Evolutionary conservation across 2,888 invertebrate species (phyloP), one percentile per base, ranked within the genome.

Genomic region (Tipula helvola): DNA sequence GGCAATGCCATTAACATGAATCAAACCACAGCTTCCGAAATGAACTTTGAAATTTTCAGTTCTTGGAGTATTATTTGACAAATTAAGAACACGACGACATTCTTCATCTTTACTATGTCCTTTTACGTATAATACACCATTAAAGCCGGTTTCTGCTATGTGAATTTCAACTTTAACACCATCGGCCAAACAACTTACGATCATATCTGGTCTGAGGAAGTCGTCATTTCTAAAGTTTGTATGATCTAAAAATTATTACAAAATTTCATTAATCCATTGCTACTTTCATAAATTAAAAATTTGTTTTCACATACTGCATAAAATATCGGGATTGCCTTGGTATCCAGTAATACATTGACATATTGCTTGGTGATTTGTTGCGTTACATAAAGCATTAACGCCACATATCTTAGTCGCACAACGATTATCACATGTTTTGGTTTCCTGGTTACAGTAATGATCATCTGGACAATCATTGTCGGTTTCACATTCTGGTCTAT

Each of bases 71-170:
- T 93, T 92, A 89, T 96, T 94, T 10, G 96, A 94, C 87, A 96
- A 93, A 47, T 96, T 95, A 1, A 97, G 95, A 0, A 97, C 95
- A 86, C 96, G 93, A 88, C 97, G 94, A 90, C 98, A 98, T 88
- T 96, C 95, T 90, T 97, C 97, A 89, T 98, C 97, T 91, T 98
- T 97, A 90, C 97, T 97, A 92, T 97, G 97, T 44, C 98, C 97
- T 92, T 98, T 98, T 0, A 98, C 98, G 89, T 98, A 98, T 1
- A 98, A 92, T 0, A 98, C 96, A 16, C 98, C 98, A 89, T 97
- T 96, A 90, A 97, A 98, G 87, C 96, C 96, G 1, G 90, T 91
- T 89, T 95, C 94, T 36, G 93, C 92, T 44, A 96, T 95, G 89
- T 95, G 94, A 85, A 97, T 95, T 89, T 95, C 95, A 0, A 98